phyloP scores from a whole-genome alignment of 2,888 invertebrate genomes.

The Volucella inanis region DNA sequence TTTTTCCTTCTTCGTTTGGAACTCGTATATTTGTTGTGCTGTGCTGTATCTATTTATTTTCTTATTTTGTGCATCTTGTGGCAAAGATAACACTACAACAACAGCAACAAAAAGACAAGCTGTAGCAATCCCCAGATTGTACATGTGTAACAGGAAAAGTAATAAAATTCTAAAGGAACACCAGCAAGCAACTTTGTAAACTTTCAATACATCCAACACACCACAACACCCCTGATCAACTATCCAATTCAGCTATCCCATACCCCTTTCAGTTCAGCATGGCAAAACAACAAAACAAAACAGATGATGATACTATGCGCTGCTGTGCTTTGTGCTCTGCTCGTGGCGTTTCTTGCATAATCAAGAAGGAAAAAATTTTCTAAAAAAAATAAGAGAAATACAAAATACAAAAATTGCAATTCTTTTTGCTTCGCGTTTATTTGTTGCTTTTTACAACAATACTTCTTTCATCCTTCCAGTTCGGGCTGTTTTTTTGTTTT shows the following conservation, averaged over 20 bases:
- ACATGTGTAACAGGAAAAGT: constrained; percentile 49
- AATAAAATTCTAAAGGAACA: constrained; percentile 68
- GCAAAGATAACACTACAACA: constrained; percentile 25
- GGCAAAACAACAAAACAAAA: constrained; percentile 20
- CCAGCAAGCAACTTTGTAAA: constrained; percentile 61
- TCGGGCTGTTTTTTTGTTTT: not conserved
- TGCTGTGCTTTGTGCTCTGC: constrained; percentile 3
- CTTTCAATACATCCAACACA: constrained; percentile 47
- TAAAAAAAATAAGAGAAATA: no score
- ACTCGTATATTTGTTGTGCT: constrained; percentile 16
- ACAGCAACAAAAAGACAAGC: not conserved
- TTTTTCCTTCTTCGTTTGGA: constrained; percentile 1
- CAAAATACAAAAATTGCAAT: constrained; percentile 7
- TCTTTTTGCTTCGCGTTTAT: constrained; percentile 27
- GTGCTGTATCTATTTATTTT: constrained; percentile 57
- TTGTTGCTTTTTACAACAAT: constrained; percentile 33
- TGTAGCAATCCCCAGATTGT: not conserved
- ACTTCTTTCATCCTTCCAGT: not conserved
- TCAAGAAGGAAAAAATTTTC: constrained; percentile 23
- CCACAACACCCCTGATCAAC: not conserved
- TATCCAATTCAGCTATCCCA: not conserved
- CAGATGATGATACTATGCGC: constrained; percentile 22
- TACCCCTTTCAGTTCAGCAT: not conserved
- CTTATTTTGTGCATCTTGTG: constrained; percentile 52
- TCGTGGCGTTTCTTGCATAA: constrained; percentile 67